Evolutionary conservation across 1,140 invertebrate species (phyloP), one percentile per base, ranked within the genome.

Genomic region (Diplogasteroides magnus): DNA sequence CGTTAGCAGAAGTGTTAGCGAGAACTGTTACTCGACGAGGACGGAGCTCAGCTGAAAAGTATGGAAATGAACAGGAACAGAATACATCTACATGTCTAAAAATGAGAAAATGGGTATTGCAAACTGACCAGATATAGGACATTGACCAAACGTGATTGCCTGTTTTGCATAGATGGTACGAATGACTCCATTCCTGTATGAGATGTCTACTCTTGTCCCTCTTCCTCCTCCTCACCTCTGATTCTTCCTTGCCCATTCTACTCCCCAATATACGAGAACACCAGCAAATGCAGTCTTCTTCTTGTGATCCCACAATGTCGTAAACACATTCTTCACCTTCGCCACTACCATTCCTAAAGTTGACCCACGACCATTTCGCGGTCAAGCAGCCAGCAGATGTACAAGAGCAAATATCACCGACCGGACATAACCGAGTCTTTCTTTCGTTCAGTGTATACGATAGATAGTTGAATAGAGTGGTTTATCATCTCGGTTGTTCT

Each of bases 271-370:
- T 11, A 76, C 37, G 2, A 71, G 48, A 56, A 73, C 63, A 13
- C 65, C 31, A 25, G 63, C 67, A 31, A 74, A 71, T 19, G 65
- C 65, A 25, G 64, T 68, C 73, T 74, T 74, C 70, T 74, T 74
- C 32, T 74, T 74, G 61, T 74, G 73, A 26, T 71, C 69, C 65
- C 72, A 74, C 3, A 74, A 26, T n/a, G 32, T 68, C 28, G 64
- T 73, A 0, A 48, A 48, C 15, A 71, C 19, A 14, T 75, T 70
- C 1, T 37, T 31, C 19, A 73, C 60, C 37, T 61, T 67, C 6
- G 31, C 66, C 3, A 72, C 63, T 19, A 74, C 27, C 29, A 58
- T 64, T 32, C 61, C 60, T 62, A 70, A 64, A n/a, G n/a, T n/a
- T n/a, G n/a, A n/a, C n/a, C n/a, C 13, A 26, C 57, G 56, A 19